Conservation (phyloP, 1,140 invertebrate genomes). For the Microplitis demolitor region DNA sequence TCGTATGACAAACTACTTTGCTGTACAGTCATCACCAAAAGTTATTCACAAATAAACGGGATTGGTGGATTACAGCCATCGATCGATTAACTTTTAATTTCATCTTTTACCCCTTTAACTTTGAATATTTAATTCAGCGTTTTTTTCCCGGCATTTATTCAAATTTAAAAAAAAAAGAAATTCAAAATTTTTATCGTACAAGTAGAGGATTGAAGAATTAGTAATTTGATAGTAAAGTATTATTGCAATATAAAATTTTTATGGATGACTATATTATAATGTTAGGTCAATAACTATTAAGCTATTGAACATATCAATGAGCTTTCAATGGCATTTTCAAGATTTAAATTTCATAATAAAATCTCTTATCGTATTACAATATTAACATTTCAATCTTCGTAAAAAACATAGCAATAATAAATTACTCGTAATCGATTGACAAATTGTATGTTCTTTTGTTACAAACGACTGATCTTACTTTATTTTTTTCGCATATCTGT, state of each 20-base stretch:
- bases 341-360: slow-evolving; percentile 6
- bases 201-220: neutral
- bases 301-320: slow-evolving; percentile 31
- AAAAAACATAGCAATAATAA: neutral
- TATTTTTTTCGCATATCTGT: slow-evolving; percentile 43
- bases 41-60: slow-evolving; percentile 17
- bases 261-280: slow-evolving; percentile 30
- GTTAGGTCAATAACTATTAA: slow-evolving; percentile 40
- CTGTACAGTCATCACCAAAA: slow-evolving; percentile 42
- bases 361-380: neutral
- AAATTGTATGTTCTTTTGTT: neutral
- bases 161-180: no score
- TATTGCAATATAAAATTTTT: slow-evolving; percentile 7
- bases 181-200: no score
- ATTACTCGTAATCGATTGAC: neutral
- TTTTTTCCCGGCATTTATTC: neutral
- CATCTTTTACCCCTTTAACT: neutral
- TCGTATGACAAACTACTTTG: slow-evolving; percentile 39
- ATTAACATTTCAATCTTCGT: neutral
- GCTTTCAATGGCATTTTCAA: slow-evolving; percentile 22
- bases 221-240: neutral
- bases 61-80: slow-evolving; percentile 11
- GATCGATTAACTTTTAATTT: slow-evolving; percentile 13
- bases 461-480: slow-evolving; percentile 32
- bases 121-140: neutral